Evolutionary conservation across 2,888 invertebrate species (phyloP).

Genomic region (Apotomis turbidana): DNA sequence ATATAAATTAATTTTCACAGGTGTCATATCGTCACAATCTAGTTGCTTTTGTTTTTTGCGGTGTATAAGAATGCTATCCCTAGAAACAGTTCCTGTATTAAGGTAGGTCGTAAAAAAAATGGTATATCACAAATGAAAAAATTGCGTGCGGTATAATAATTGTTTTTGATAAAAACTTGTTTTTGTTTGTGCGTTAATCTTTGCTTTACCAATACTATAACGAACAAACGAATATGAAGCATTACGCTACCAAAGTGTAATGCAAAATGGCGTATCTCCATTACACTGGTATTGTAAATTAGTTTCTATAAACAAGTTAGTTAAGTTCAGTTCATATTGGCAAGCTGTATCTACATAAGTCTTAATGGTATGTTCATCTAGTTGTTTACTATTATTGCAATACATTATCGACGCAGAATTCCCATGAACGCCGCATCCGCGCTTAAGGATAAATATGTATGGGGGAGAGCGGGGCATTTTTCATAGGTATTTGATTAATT

Average conservation of each 20-base stretch:
- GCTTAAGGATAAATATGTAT: constrained; percentile 9
- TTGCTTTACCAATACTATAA: not conserved
- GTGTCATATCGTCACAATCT: too few relatives aligned
- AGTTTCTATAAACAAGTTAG: not conserved
- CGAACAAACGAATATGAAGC: constrained; percentile 18
- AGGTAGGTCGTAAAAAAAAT: too few relatives aligned
- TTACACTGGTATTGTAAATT: not conserved
- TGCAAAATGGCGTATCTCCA: not conserved
- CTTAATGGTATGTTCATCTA: not conserved
- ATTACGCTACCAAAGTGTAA: not conserved
- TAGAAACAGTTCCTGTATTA: too few relatives aligned
- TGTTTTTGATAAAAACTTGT: too few relatives aligned
- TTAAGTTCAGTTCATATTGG: constrained; percentile 1
- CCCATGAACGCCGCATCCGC: constrained; percentile 34
- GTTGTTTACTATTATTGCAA: constrained; percentile 31
- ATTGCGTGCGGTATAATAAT: too few relatives aligned
- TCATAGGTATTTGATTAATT: too few relatives aligned
- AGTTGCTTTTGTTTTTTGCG: too few relatives aligned
- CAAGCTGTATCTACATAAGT: not conserved
- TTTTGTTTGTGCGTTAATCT: too few relatives aligned
- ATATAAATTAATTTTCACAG: too few relatives aligned
- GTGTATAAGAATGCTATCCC: too few relatives aligned
- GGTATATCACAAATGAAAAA: too few relatives aligned
- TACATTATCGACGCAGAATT: constrained; percentile 28
- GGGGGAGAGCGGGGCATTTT: too few relatives aligned